A percentile compares a stretch with the other conserved stretches of the same genome.
Conservation (phyloP, 2,113 vertebrate species). For the Ascaphus truei region DNA sequence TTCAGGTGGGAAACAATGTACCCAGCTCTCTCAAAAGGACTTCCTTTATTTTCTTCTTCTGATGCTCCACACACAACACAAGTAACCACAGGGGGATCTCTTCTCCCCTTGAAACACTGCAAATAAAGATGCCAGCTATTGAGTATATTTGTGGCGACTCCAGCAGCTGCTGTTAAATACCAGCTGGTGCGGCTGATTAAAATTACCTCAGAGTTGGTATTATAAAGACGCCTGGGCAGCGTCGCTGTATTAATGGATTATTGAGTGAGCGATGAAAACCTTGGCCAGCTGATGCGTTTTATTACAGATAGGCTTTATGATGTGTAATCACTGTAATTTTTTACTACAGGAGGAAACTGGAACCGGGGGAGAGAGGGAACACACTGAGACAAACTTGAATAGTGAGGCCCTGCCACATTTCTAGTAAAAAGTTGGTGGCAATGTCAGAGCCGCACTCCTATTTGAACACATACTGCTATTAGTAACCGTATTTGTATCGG, state of each 20-base stretch:
- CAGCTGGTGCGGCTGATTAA: constrained; percentile 88
- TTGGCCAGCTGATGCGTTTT: constrained; percentile 86
- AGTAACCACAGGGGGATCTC: constrained; percentile 77
- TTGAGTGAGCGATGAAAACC: constrained; percentile 85
- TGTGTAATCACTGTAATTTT: constrained; percentile 84
- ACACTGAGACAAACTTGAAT: constrained; percentile 56
- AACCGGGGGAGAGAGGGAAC: constrained; percentile 58
- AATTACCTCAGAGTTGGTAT: constrained; percentile 85
- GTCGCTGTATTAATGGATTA: constrained; percentile 86
- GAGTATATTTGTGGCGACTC: constrained; percentile 81
- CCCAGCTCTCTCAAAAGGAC: constrained; percentile 40
- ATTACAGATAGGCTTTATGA: constrained; percentile 84
- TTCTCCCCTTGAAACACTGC: constrained; percentile 79
- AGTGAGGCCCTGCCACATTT: constrained; percentile 47
- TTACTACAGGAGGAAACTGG: constrained; percentile 73
- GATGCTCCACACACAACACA: constrained; percentile 57
- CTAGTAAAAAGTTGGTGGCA: constrained; percentile 10
- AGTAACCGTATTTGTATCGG: neutral
- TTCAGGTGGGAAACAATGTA: too few species aligned
- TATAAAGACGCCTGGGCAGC: constrained; percentile 83
- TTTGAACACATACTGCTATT: neutral
- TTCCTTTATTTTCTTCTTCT: constrained; percentile 40
- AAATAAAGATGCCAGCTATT: constrained; percentile 84
- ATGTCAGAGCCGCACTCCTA: neutral
- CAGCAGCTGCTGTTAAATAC: constrained; percentile 85